These are phyloP conservation scores for Hyla sarda DNA, from an alignment of 2,113 vertebrate genomes.

Conservation along the genomic window DNA sequence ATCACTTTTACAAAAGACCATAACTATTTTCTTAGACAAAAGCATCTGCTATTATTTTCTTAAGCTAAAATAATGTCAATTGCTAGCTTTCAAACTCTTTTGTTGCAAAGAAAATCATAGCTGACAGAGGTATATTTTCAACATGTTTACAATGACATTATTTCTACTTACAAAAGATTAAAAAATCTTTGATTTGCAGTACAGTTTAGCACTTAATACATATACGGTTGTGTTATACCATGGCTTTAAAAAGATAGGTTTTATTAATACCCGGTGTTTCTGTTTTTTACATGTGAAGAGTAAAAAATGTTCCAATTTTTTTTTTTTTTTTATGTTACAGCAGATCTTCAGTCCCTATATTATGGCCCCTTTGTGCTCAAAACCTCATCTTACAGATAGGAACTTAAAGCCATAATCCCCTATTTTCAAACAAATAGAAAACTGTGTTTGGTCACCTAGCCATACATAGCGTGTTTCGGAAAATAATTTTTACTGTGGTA, in stretches of 20 bases:
- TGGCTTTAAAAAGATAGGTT: background rate
- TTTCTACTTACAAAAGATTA: slow-evolving; percentile 17
- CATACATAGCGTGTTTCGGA: too few species aligned
- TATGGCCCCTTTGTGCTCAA: background rate
- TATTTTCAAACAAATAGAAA: too few species aligned
- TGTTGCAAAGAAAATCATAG: slow-evolving; percentile 23
- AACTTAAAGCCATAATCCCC: too few species aligned
- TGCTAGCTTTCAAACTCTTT: slow-evolving; percentile 24
- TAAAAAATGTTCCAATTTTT: background rate
- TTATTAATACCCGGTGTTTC: background rate
- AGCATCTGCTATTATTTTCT: slow-evolving; percentile 16
- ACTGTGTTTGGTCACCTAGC: too few species aligned
- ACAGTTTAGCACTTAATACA: slow-evolving; percentile 5
- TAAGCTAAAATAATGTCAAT: slow-evolving; percentile 42
- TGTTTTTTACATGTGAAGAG: background rate
- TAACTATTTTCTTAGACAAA: slow-evolving; percentile 38
- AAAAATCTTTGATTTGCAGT: background rate
- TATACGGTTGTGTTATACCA: background rate
- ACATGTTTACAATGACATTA: slow-evolving; percentile 40
- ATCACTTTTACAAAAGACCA: slow-evolving; percentile 25
- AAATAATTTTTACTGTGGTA: too few species aligned
- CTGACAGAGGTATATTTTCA: slow-evolving; percentile 32
- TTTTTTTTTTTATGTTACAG: background rate
- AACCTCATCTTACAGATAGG: background rate
- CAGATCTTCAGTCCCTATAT: background rate